Evolutionary conservation across 2,888 invertebrate species (phyloP), one percentile per base, ranked within the genome.

Genomic region (Girardia tigrina): DNA sequence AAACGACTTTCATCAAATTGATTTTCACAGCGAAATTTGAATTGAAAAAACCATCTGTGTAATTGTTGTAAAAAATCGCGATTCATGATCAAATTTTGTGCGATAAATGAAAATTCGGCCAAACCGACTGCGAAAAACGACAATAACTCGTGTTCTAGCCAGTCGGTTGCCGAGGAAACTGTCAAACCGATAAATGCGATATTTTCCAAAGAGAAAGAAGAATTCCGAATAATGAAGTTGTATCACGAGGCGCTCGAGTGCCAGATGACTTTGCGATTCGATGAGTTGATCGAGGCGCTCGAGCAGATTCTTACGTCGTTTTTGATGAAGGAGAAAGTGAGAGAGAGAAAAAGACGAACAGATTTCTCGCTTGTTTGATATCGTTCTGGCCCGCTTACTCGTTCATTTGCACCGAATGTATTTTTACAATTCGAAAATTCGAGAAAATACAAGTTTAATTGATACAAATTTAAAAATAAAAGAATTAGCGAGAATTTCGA

Each of bases 21-120:
- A n/a, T n/a, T n/a, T n/a, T n/a, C n/a, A n/a, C n/a, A n/a, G n/a
- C n/a, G n/a, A n/a, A n/a, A n/a, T n/a, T n/a, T n/a, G n/a, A n/a
- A n/a, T n/a, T n/a, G n/a, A n/a, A n/a, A n/a, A n/a, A n/a, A n/a
- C n/a, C n/a, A n/a, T n/a, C n/a, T n/a, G n/a, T n/a, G n/a, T n/a
- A n/a, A n/a, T n/a, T n/a, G n/a, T n/a, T n/a, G n/a, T n/a, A n/a
- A n/a, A n/a, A n/a, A n/a, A n/a, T n/a, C n/a, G n/a, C n/a, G n/a
- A n/a, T 8, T 12, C n/a, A 56, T 56, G 56, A 56, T 56, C n/a
- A 56, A 56, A 56, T 56, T 56, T 56, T 56, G 56, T 56, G 56
- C 56, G 4, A 56, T 56, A 56, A 56, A 56, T 56, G 56, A 56
- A 56, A 56, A 56, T 6, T 4, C 56, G 2, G n/a, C n/a, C 23